Base-by-base conservation (phyloP, 2,113 vertebrate species). In the Lophochroa leadbeateri region DNA sequence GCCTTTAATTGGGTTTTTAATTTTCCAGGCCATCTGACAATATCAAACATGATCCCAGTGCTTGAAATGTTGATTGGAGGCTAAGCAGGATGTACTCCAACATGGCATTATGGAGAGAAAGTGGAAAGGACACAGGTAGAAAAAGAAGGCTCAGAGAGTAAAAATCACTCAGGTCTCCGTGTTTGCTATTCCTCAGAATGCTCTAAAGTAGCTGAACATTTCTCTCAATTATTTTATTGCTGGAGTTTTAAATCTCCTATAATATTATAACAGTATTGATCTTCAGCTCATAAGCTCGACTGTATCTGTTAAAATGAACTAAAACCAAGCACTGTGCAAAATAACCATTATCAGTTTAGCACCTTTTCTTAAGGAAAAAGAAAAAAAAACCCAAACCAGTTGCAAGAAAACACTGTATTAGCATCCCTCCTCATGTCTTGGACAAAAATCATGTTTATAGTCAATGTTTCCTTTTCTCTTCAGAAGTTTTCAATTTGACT, bases 1-100 rank as follows among this genome's bases (percentile, higher is more conserved):
- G 99, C 98, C 99, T 99, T 99, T 99, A 99, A 99, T 99, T 99
- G 99, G 99, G 98, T 99, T 99, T 99, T 99, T 99, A 99, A 99
- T 99, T 99, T 99, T 99, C 99, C 99, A 99, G 99, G 98, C 99
- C 99, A 99, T 99, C 99, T 99, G 99, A 99, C 99, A 99, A 99
- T 99, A 99, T 99, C 99, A 99, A 99, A 99, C 99, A 99, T 99
- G 99, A 99, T 99, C 99, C 99, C 98, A 98, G 98, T 98, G 99
- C 99, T 99, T 98, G 98, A 98, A 98, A 99, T 98, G 97, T 98
- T 99, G 99, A 99, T 99, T 99, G 98, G 98, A 98, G 98, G 98
- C 98, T 98, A 98, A 98, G 98, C 98, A 98, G 99, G 98, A 99
- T 98, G 98, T 98, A 98, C 98, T 98, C 97, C 98, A 98, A 98